phyloP scores from a whole-genome alignment of 2,888 invertebrate genomes.

The Pristionchus fissidentatus region DNA sequence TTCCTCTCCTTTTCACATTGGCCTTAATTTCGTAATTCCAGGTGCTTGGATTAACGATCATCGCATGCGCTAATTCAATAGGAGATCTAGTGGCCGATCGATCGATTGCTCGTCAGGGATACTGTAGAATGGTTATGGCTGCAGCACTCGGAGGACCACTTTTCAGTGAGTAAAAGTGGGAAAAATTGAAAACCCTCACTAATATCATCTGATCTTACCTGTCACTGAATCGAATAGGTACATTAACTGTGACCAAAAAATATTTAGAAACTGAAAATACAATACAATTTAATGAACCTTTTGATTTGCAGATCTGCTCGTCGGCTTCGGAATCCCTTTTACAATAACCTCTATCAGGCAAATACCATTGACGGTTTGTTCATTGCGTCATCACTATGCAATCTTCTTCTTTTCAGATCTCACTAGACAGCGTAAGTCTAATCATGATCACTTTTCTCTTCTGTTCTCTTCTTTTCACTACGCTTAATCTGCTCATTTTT shows the following conservation, averaged over 20 bases:
- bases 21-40: constrained; percentile 19
- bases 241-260: not conserved
- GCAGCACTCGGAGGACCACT: constrained; percentile 84
- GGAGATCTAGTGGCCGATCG: constrained; percentile 81
- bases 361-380: not conserved
- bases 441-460: constrained; percentile 36
- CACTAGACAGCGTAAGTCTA: not conserved
- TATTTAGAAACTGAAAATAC: not conserved
- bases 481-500: not conserved
- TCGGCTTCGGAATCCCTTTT: constrained; percentile 41
- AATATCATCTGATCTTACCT: not conserved
- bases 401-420: not conserved
- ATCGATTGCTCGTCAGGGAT: constrained; percentile 81
- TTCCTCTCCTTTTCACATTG: no score
- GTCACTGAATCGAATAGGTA: no score
- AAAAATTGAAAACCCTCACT: not conserved
- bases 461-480: constrained; percentile 25
- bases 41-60: constrained; percentile 81
- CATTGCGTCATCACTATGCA: not conserved
- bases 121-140: constrained; percentile 82
- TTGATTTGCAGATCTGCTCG: not conserved
- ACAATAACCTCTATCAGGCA: constrained; percentile 25
- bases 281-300: not conserved
- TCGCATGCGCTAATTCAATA: constrained; percentile 83
- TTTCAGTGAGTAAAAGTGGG: constrained; percentile 78